These are phyloP conservation scores for Mormyrops boulengeri DNA, from an alignment of 2,797 vertebrate species.

Conservation along the genomic window DNA sequence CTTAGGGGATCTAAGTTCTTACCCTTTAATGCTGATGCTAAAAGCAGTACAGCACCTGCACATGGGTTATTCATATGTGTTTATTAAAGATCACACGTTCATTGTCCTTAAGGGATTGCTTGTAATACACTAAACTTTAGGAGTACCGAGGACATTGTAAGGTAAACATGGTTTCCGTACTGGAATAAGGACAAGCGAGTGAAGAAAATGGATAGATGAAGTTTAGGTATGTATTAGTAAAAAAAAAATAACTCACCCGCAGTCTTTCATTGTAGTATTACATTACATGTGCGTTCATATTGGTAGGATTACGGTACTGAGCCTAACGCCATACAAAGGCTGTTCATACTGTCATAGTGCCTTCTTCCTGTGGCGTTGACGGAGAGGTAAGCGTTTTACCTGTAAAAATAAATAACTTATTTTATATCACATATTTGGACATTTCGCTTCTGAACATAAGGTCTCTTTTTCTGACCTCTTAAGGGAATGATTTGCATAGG, in stretches of 20 bases:
- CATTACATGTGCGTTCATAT: background rate
- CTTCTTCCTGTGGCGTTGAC: background rate
- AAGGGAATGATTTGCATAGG: background rate
- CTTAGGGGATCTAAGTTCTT: too few species aligned
- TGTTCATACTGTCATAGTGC: background rate
- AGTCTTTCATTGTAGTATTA: background rate
- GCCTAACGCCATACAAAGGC: background rate
- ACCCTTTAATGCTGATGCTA: too few species aligned
- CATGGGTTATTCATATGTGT: too few species aligned
- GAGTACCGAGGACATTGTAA: background rate
- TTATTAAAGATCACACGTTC: background rate
- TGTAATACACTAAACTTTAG: background rate
- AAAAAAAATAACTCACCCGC: background rate
- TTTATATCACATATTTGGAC: background rate
- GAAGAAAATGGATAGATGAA: background rate
- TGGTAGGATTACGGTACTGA: background rate
- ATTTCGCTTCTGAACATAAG: background rate
- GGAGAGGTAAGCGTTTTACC: background rate
- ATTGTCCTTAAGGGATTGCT: background rate
- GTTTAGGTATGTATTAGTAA: background rate
- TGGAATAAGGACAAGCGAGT: background rate
- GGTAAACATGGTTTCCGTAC: background rate
- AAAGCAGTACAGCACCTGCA: too few species aligned
- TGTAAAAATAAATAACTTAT: background rate
- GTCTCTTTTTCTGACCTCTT: background rate